Evolutionary conservation across 2,888 invertebrate genomes (phyloP), one percentile per base, ranked within the genome.

Genomic region (Lasioglossum calceatum): DNA sequence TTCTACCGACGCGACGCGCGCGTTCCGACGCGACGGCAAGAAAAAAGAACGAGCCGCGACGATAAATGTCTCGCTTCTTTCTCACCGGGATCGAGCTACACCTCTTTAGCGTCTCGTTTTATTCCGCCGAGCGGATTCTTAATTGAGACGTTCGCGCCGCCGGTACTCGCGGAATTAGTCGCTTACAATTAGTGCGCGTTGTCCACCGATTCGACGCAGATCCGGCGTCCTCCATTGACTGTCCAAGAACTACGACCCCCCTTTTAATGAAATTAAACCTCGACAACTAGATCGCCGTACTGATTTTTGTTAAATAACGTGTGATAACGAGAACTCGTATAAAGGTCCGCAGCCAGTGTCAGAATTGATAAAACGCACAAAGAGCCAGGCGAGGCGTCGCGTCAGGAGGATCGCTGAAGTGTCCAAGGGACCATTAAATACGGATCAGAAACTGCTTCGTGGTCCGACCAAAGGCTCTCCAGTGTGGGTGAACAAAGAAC

Each of bases 1-100:
- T 54, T 8, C 50, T 8, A 23, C 8, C 27, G n/a, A 27, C 16
- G 36, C 67, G 67, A 27, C 16, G 36, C 67, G 67, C 67, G 67
- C 36, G 67, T 27, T 64, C 14, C 61, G 19, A 4, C 16, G 32
- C 64, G 64, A 27, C 36, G 67, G 70, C 12, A 61, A 39, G 36
- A 39, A 39, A 70, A 19, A 19, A 70, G 70, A n/a, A 39, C 23
- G 70, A 32, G 4, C 70, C 39, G 12, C 19, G 36, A n/a, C 70
- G 70, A 70, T 70, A 70, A 70, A 70, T 70, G 70, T 70, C 67
- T 70, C 70, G 70, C 23, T 70, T 23, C 3, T 70, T 61, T 61
- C 32, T 70, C 36, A 70, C 36, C n/a, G 19, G 70, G 70, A 32
- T 32, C 32, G 64, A 7, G 32, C 1, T 27, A 5, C 67, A 70